Evolutionary conservation across 2,113 vertebrate genomes (phyloP), one percentile per base, ranked within the genome.

Genomic region (Heloderma charlesbogerti): DNA sequence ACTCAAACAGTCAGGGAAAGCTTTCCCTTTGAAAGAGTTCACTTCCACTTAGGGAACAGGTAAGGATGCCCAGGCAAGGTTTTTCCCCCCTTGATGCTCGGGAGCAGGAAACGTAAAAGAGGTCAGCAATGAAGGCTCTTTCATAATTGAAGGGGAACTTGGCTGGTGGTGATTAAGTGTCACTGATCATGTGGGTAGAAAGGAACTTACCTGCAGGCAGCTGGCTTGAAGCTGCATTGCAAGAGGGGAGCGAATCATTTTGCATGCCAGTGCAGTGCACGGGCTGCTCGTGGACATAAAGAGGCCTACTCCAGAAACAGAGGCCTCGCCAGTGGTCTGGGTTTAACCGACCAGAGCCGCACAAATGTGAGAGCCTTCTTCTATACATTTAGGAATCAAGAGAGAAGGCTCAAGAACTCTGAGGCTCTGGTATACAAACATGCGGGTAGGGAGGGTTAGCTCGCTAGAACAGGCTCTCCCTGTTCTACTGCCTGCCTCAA

Each of bases 81-180:
- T 96, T 60, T 95, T 67, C 82, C 72, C 37, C 60, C 60, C 91
- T 94, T 94, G 51, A 89, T 92, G 88, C 90, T 74, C 51, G 63
- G 43, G 92, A 86, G 90, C 0, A 72, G 74, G 84, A 90, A 91
- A 54, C 85, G 88, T 93, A 81, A 93, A 93, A 95, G 94, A 90
- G 94, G 92, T 95, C 91, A 93, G 89, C 72, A 79, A 88, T 89
- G 91, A 94, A 94, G 94, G 86, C 63, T 63, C 10, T 89, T 86
- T 90, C 0, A 0, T 95, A 95, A 95, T 89, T 95, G 95, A 85
- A 71, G 93, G 87, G 94, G 93, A 93, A 29, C 71, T 84, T 1
- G 0, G 48, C 57, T 78, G 29, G 40, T 48, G 40, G 7, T 71
- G 83, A 79, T 91, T 45, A 83, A 48, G 27, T 48, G 86, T 74